phyloP scores from a whole-genome alignment of 2,888 invertebrate genomes.

The Meloe dianella region DNA sequence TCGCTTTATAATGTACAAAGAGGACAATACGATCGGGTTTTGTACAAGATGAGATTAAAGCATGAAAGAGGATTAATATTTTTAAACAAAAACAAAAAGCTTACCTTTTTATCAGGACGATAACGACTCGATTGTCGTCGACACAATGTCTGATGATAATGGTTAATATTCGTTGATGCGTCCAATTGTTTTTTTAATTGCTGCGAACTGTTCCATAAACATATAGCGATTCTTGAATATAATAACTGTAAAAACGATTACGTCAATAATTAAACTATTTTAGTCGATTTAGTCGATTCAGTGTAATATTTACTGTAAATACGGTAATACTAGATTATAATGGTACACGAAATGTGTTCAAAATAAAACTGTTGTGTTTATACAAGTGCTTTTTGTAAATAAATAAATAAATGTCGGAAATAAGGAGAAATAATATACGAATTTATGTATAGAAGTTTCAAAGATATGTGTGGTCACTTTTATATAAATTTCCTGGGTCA shows the following conservation, averaged over 20 bases:
- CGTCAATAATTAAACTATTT: too few relatives aligned
- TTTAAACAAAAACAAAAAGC: constrained; percentile 24
- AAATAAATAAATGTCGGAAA: too few relatives aligned
- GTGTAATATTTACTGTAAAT: background rate
- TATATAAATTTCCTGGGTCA: too few relatives aligned
- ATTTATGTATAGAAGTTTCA: too few relatives aligned
- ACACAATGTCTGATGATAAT: constrained; percentile 51
- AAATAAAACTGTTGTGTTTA: too few relatives aligned
- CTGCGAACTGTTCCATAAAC: constrained; percentile 80
- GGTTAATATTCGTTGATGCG: constrained; percentile 47
- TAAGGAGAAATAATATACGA: too few relatives aligned
- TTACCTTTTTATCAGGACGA: constrained; percentile 58
- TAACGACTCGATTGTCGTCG: constrained; percentile 60
- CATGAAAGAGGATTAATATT: background rate
- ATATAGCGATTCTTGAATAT: constrained; percentile 84
- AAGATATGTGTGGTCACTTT: too few relatives aligned
- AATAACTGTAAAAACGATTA: constrained; percentile 64
- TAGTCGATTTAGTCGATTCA: too few relatives aligned
- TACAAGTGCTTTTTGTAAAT: too few relatives aligned
- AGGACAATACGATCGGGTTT: too few relatives aligned
- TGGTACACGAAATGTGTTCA: background rate
- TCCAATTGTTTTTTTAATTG: constrained; percentile 65
- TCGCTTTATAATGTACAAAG: too few relatives aligned
- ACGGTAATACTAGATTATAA: background rate
- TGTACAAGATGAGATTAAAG: too few relatives aligned